Percentiles rank a stretch among this genome's conserved stretches.
Conservation (phyloP, 2,113 vertebrate species). For the Crypturellus undulatus region DNA sequence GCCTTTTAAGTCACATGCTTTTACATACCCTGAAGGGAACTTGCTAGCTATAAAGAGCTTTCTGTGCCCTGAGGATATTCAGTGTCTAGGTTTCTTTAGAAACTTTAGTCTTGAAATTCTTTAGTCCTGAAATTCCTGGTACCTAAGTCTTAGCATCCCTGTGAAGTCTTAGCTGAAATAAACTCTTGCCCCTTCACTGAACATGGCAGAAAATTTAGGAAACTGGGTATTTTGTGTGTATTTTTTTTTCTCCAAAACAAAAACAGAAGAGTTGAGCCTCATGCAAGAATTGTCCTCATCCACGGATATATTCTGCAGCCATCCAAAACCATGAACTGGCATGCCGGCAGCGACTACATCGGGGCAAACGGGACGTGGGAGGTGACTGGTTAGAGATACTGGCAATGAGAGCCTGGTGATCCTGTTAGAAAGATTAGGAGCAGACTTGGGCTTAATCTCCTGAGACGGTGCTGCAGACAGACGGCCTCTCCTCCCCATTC, state of each 20-base stretch:
- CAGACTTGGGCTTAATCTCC: constrained; percentile 31
- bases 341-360: neutral
- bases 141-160: neutral
- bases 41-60: neutral
- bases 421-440: constrained; percentile 59
- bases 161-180: neutral
- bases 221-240: neutral
- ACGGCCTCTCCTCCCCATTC: neutral
- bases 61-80: neutral
- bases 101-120: too few species aligned
- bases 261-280: neutral
- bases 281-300: neutral
- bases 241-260: neutral
- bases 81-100: neutral
- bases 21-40: neutral
- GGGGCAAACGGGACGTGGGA: neutral
- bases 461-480: neutral
- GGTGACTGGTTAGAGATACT: neutral
- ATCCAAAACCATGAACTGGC: neutral
- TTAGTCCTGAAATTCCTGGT: neutral
- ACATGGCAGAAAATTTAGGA: neutral
- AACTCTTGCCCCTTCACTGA: neutral
- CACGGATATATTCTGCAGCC: neutral
- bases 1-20: neutral
- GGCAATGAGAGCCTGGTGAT: constrained; percentile 10